Evolutionary conservation across 2,113 vertebrate species (phyloP), one percentile per base, ranked within the genome.

Genomic region (Rissa tridactyla): DNA sequence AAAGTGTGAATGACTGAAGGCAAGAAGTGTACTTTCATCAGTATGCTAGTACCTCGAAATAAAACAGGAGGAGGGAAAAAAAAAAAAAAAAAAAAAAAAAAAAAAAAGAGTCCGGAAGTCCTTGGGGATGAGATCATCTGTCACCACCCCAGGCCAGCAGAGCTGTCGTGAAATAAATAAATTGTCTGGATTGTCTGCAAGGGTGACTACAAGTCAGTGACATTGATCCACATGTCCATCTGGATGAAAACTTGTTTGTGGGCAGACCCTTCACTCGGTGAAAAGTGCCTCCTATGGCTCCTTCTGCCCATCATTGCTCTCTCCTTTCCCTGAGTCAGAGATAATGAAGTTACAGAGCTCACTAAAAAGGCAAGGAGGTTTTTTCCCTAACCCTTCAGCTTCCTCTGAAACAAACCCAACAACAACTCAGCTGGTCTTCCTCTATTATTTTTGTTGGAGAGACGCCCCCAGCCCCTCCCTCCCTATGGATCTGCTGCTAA

Each of bases 371-470:
- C 32, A 34, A 29, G 32, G 49, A 52, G 22, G 21, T 5, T 47
- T 52, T 47, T 19, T 7, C 21, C 46, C 85, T 38, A 77, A 78
- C 49, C 51, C 55, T 78, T 58, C n/a, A 16, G 65, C 78, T 75
- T 78, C 62, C 82, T 69, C 91, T 90, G 93, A 95, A 95, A 76
- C 51, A 38, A 94, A 77, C 82, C 88, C 90, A 92, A 90, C 91
- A 92, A 70, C 88, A 90, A 88, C 79, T 54, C 80, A 82, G 85
- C 83, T 82, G 79, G 34, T 65, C 82, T 30, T 44, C 38, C 27
- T 36, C 66, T 66, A 34, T 46, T 93, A 55, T 96, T 94, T 94
- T 92, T 88, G 54, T 95, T 96, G 94, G 96, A 94, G 36, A 66
- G 71, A 27, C 19, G 82, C 46, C 23, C 17, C 70, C 61, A 10